These are phyloP conservation scores for Dryococelus australis DNA, from an alignment of 2,888 invertebrate genomes.

Conservation along the genomic window DNA sequence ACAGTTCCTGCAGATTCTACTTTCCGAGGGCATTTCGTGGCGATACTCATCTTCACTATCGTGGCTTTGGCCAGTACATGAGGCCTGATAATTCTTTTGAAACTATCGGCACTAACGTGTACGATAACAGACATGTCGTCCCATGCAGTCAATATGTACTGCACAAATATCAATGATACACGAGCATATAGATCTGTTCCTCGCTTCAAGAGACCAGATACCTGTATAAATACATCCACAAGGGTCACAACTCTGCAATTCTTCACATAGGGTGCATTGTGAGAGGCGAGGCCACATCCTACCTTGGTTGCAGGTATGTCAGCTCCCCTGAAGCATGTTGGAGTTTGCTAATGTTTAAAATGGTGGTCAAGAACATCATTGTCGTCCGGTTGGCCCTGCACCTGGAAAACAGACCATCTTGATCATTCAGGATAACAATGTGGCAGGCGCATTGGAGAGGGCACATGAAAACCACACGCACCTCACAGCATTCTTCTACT, in stretches of 20 bases:
- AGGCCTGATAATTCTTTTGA: slow-evolving; percentile 45
- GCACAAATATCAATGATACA: slow-evolving; percentile 51
- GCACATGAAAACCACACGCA: background rate
- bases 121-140: slow-evolving; percentile 55
- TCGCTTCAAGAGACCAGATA: background rate
- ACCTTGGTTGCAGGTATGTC: background rate
- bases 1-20: background rate
- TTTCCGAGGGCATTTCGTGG: slow-evolving; percentile 1
- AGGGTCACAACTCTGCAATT: too few species aligned
- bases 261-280: too few species aligned
- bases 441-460: background rate
- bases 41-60: slow-evolving; percentile 49
- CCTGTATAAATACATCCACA: background rate
- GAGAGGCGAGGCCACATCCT: background rate
- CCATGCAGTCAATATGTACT: slow-evolving; percentile 54
- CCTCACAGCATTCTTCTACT: background rate
- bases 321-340: background rate
- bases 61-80: slow-evolving; percentile 53
- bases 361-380: background rate
- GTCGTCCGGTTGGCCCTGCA: background rate
- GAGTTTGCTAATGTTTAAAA: background rate
- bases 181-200: slow-evolving; percentile 54
- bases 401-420: background rate
- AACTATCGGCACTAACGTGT: background rate
- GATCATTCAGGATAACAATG: background rate